These are phyloP conservation scores for Ichneumoninae sp. DNA, from an alignment of 2,888 invertebrate species.

Conservation along the genomic window DNA sequence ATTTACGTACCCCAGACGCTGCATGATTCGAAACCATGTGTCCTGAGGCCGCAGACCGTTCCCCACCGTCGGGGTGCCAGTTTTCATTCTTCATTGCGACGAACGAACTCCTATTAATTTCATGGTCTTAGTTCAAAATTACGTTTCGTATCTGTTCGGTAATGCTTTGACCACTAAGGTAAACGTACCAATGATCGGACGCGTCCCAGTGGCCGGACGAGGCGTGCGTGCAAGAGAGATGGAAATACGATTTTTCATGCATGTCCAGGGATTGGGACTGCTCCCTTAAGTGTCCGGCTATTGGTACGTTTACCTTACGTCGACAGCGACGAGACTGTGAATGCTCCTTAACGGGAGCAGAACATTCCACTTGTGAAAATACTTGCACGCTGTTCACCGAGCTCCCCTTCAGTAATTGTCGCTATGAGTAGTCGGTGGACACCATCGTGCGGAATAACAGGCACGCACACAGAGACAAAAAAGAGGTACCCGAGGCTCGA, in stretches of 20 bases:
- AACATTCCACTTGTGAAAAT: neutral
- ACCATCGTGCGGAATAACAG: neutral
- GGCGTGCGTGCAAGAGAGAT: too few relatives aligned
- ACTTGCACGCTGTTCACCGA: neutral
- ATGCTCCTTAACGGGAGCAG: neutral
- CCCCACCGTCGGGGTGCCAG: too few relatives aligned
- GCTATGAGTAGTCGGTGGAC: neutral
- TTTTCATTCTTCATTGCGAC: too few relatives aligned
- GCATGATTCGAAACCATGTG: too few relatives aligned
- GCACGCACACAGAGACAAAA: constrained; percentile 1
- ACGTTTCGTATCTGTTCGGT: neutral
- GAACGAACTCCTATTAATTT: neutral
- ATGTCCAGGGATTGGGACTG: too few relatives aligned
- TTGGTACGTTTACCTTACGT: too few relatives aligned
- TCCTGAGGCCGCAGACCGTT: too few relatives aligned
- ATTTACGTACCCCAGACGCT: too few relatives aligned
- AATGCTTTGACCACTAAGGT: neutral
- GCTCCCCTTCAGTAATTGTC: neutral
- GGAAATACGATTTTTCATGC: too few relatives aligned
- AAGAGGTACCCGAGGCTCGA: neutral
- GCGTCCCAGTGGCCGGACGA: too few relatives aligned
- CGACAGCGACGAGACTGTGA: neutral
- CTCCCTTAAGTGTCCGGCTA: too few relatives aligned
- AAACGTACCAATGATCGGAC: too few relatives aligned
- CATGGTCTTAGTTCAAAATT: neutral